Conservation (phyloP, 2,888 invertebrate genomes). For the Apoda limacodes region DNA sequence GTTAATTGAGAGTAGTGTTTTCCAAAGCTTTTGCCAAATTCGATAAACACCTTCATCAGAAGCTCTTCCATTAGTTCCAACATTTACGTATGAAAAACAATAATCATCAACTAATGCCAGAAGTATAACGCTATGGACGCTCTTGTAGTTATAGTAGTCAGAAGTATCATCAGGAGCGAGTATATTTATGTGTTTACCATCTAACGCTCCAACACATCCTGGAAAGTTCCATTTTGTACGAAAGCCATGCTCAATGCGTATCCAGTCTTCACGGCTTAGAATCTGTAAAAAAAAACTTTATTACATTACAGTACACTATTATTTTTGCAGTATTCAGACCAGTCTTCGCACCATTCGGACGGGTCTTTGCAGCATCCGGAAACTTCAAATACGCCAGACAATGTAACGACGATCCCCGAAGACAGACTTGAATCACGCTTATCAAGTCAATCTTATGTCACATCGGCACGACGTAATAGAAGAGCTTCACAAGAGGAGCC, state of each 20-base stretch:
- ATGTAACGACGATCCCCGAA: background rate
- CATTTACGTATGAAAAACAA: constrained; percentile 16
- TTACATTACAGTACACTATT: too few relatives aligned
- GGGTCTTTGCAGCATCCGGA: constrained; percentile 1
- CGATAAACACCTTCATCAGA: constrained; percentile 12
- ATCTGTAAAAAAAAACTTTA: too few relatives aligned
- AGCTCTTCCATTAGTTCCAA: constrained; percentile 17
- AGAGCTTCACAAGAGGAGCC: constrained; percentile 2
- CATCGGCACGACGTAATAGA: constrained; percentile 4
- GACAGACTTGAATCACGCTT: constrained; percentile 4
- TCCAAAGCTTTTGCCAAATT: constrained; percentile 12
- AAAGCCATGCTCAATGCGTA: constrained; percentile 6
- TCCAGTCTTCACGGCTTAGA: too few relatives aligned
- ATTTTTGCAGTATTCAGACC: too few relatives aligned
- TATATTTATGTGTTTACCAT: constrained; percentile 6
- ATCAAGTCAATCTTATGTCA: constrained; percentile 2
- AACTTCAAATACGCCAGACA: background rate
- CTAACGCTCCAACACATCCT: constrained; percentile 4
- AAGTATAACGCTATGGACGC: constrained; percentile 14
- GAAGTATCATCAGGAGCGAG: constrained; percentile 17
- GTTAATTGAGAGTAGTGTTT: constrained; percentile 11
- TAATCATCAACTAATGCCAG: constrained; percentile 22
- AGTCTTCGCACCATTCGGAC: too few relatives aligned
- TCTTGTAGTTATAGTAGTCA: constrained; percentile 19
- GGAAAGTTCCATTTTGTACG: constrained; percentile 6